Evolutionary conservation across 2,888 invertebrate species (phyloP).

Genomic region (Chydorus sphaericus): DNA sequence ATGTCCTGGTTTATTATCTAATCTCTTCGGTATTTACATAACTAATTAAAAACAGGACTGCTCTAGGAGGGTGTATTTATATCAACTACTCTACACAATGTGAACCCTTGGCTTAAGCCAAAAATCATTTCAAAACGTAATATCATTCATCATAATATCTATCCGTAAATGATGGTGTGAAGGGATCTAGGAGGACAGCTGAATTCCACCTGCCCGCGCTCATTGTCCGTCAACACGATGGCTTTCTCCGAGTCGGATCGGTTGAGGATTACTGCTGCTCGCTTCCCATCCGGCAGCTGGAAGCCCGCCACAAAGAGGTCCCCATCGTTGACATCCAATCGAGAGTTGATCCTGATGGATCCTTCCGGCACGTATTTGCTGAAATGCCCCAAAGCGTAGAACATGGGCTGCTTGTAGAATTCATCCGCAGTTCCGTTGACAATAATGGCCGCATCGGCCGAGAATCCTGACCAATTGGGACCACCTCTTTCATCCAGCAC

Average conservation of each 20-base stretch:
- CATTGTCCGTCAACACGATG: background rate
- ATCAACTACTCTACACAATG: too few relatives aligned
- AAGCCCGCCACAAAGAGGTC: conserved; percentile 36
- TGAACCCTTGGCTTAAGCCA: too few relatives aligned
- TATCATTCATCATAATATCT: too few relatives aligned
- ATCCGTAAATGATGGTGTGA: conserved; percentile 9
- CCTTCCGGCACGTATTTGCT: conserved; percentile 24
- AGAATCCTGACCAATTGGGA: conserved; percentile 46
- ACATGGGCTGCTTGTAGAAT: conserved; percentile 42
- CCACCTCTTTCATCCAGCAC: conserved; percentile 57
- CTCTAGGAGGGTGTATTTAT: too few relatives aligned
- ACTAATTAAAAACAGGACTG: too few relatives aligned
- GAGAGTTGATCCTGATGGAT: conserved; percentile 18
- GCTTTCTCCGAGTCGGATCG: conserved; percentile 5
- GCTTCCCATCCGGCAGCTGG: conserved; percentile 35
- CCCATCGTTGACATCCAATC: background rate
- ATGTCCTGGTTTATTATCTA: too few relatives aligned
- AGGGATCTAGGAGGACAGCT: conserved; percentile 4
- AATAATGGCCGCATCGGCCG: conserved; percentile 59
- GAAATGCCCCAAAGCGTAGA: conserved; percentile 39
- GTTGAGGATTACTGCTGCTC: conserved; percentile 39
- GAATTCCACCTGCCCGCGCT: conserved; percentile 8
- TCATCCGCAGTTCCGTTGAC: conserved; percentile 33
- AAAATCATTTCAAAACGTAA: too few relatives aligned
- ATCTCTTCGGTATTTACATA: too few relatives aligned